Conservation (phyloP, 2,113 vertebrate species). For the Lates calcarifer region DNA sequence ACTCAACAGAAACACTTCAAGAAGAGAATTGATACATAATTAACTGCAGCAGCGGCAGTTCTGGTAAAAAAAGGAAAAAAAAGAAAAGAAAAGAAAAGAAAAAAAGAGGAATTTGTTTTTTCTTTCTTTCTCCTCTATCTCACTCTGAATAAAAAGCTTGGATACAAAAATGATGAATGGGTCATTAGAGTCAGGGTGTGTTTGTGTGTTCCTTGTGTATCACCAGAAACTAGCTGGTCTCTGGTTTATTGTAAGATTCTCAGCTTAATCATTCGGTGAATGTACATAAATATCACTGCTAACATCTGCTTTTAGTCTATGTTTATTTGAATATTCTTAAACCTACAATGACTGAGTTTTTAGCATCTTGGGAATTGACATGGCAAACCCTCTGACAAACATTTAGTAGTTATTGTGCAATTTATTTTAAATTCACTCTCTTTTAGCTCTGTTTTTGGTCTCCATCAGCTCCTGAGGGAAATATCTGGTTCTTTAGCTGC, state of each 20-base stretch:
- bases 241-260: not conserved
- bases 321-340: constrained; percentile 3
- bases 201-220: not conserved
- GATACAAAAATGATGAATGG: constrained; percentile 27
- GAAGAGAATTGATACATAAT: constrained; percentile 39
- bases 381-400: too few relatives aligned
- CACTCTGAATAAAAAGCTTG: constrained; percentile 25
- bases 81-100: too few relatives aligned
- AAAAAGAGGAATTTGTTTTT: constrained; percentile 31
- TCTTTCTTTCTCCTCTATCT: not conserved
- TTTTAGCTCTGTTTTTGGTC: too few relatives aligned
- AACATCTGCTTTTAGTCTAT: not conserved
- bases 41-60: constrained; percentile 34
- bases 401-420: too few relatives aligned
- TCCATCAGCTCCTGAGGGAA: too few relatives aligned
- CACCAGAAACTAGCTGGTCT: not conserved
- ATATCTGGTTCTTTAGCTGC: not conserved
- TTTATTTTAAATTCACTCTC: too few relatives aligned
- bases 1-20: constrained; percentile 23
- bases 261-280: not conserved
- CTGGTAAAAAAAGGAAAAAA: too few relatives aligned
- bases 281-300: not conserved
- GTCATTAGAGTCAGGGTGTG: not conserved
- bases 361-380: not conserved
- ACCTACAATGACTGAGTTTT: not conserved